Base-by-base conservation (phyloP, 2,797 vertebrate genomes). In the Apodemus agrarius region DNA sequence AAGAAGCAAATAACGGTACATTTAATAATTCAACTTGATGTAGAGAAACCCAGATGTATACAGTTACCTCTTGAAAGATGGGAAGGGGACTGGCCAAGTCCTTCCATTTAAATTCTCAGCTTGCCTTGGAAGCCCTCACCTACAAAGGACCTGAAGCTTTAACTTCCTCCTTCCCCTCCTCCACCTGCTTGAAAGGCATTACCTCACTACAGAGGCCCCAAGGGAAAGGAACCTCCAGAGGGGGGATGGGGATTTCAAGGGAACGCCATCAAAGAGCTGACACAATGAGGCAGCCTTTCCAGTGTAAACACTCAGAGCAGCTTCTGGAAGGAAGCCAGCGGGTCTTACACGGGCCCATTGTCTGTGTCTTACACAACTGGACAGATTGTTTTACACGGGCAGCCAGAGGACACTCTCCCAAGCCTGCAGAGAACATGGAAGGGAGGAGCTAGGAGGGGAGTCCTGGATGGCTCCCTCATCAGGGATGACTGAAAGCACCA, bases 341-440 rank as follows among this genome's bases (percentile, higher is more conserved):
- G 8, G 24, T 40, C 92, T 94, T 90, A 83, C 96, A 96, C n/a
- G 86, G 94, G 78, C 29, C 84, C 59, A 94, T 95, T 98, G 96
- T 98, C 89, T 96, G 63, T 78, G 37, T 81, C 93, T 98, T 89
- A 89, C 0, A 40, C 89, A 97, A 96, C 89, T 74, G 22, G 54
- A 72, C 0, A 4, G 92, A 97, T 72, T 92, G 61, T 54, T 69
- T 86, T 69, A 37, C 43, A 31, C 57, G 14, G 29, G 31, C 34
- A 65, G 49, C 67, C 63, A 72, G 31, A 95, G 54, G 59, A 81
- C 91, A 85, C 79, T n/a, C 40, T 89, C 78, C 43, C 61, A 69
- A 43, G 54, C 57, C 34, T 65, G 34, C 1, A 65, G n/a, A 76
- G 22, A 88, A 46, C 49, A 72, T 78, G 54, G 81, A 19, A 79